A percentile compares a stretch with the other conserved stretches of the same genome.
Conservation (phyloP, 1,140 invertebrate species). For the Polypedilum vanderplanki region DNA sequence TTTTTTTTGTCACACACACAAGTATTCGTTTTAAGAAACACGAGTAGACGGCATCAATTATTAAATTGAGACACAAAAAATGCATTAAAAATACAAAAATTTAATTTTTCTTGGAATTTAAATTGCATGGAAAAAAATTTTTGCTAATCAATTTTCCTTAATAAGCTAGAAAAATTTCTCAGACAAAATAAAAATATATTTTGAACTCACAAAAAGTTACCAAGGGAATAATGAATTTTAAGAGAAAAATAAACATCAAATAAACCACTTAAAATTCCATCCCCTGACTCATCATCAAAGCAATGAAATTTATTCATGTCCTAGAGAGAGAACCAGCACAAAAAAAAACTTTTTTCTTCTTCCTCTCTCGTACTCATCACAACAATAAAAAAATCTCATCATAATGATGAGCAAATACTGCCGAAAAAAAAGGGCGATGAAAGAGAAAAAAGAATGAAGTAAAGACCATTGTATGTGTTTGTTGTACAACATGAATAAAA, state of each 20-base stretch:
- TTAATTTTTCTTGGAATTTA: not conserved
- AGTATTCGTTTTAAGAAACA: not conserved
- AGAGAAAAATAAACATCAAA: no score
- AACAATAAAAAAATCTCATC: not conserved
- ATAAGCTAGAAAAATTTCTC: no score
- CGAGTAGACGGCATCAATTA: not conserved
- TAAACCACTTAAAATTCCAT: no score
- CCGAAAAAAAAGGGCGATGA: not conserved
- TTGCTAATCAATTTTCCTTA: no score
- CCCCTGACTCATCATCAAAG: no score
- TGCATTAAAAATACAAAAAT: not conserved
- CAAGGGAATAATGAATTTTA: no score
- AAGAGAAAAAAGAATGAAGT: not conserved
- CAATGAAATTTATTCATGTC: no score
- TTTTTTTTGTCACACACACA: not conserved
- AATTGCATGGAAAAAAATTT: no score
- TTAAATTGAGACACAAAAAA: not conserved
- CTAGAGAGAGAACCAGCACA: no score
- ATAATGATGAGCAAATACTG: not conserved
- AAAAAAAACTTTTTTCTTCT: no score
- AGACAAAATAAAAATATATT: no score
- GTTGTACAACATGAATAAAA: not conserved
- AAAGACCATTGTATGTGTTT: not conserved
- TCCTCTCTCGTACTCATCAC: not conserved
- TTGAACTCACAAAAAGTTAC: no score